phyloP scores from a whole-genome alignment of 2,888 invertebrate species.

The Allolobophora icterica region DNA sequence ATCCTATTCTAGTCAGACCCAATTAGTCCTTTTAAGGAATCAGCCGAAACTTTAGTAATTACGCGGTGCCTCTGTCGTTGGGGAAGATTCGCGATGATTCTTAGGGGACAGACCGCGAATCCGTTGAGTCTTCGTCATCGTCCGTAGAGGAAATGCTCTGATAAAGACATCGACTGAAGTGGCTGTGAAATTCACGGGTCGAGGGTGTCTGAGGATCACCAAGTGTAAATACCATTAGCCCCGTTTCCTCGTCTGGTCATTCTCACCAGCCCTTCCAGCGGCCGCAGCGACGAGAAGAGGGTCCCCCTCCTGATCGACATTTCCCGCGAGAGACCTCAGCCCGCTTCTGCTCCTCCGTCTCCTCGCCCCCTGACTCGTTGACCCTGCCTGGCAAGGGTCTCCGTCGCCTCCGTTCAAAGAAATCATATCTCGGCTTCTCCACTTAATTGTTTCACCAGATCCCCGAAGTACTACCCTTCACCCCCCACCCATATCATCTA shows the following conservation, averaged over 20 bases:
- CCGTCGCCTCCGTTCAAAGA: background rate
- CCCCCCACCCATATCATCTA: background rate
- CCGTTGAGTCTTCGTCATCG: background rate
- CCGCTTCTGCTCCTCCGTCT: background rate
- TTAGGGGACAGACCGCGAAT: background rate
- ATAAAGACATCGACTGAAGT: background rate
- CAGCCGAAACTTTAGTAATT: background rate
- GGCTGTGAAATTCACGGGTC: slow-evolving; percentile 6
- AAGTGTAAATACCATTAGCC: background rate
- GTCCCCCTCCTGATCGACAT: background rate
- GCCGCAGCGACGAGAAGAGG: no score
- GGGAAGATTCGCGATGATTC: background rate
- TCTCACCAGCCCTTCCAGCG: background rate
- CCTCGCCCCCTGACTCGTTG: background rate
- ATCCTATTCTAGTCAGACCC: background rate
- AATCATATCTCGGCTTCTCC: background rate
- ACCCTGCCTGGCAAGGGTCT: background rate
- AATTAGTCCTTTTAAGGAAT: background rate
- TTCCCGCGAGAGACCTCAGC: background rate
- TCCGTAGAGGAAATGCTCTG: background rate
- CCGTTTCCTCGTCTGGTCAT: background rate
- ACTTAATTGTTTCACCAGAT: slow-evolving; percentile 24
- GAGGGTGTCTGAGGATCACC: background rate
- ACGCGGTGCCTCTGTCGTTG: background rate
- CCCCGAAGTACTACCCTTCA: background rate